Base-by-base conservation (phyloP, 2,797 vertebrate species). In the Sciaenops ocellatus region DNA sequence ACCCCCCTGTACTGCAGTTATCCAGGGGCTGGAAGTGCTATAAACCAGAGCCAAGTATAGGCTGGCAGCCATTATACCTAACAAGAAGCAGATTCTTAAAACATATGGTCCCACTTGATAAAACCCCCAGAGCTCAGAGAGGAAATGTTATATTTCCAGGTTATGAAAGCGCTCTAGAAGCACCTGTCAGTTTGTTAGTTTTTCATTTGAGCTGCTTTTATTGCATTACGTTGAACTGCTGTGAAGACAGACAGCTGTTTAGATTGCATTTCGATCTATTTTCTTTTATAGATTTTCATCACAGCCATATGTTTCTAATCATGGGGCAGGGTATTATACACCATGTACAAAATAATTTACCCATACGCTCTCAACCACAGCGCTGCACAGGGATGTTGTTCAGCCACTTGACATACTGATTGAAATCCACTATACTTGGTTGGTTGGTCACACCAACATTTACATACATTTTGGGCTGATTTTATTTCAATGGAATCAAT, bases 171-270 rank as follows among this genome's bases (percentile, higher is more conserved):
- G 63, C 69, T 69, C 69, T 60, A 54, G 76, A 80, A 81, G 90
- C 93, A 95, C 92, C 94, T 96, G 94, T 88, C 87, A 80, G 55
- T 78, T 89, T 91, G 89, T 94, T 93, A 77, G 82, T 83, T 89
- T 93, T 93, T 90, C 65, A 89, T 93, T 85, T 86, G 42, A 89
- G 60, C 76, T 24, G 72, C 73, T 72, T 85, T 94, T 87, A 93
- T 84, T 89, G 78, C 77, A 78, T 90, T 89, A 91, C 34, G 44
- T 51, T 41, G 70, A 78, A 56, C 63, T 6, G 64, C 80, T 30
- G 51, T 56, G 61, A 60, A 83, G 81, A 83, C 30, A 7, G 82
- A 82, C 91, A 89, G 82, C 72, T 88, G 87, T 88, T 87, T 78
- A 30, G 57, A 67, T 64, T 63, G 57, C 4, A 5, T 73, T 78